phyloP scores from a whole-genome alignment of 2,888 invertebrate species.

The Branchipolynoe longqiensis region DNA sequence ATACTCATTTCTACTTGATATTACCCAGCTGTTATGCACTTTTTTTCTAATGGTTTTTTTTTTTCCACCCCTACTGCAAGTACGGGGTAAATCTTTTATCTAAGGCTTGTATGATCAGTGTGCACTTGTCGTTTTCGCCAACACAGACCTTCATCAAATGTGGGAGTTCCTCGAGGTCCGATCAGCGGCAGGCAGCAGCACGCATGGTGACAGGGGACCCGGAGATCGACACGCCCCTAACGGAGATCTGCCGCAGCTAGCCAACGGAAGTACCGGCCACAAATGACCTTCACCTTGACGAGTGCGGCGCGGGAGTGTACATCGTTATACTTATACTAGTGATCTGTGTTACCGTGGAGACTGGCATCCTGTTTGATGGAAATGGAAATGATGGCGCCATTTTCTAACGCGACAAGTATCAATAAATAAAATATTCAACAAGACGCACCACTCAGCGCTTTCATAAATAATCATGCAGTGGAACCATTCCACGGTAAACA shows the following conservation, averaged over 20 bases:
- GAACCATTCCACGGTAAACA: too few relatives aligned
- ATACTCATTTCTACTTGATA: neutral
- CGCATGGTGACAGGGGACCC: neutral
- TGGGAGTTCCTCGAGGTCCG: constrained; percentile 30
- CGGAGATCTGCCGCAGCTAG: neutral
- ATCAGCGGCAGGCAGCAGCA: neutral
- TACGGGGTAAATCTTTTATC: too few relatives aligned
- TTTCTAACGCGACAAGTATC: too few relatives aligned
- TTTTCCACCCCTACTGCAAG: too few relatives aligned
- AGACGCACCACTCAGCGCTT: too few relatives aligned
- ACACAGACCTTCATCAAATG: constrained; percentile 9
- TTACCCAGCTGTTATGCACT: neutral
- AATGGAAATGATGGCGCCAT: too few relatives aligned
- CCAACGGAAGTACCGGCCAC: constrained; percentile 19
- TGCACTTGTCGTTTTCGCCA: neutral
- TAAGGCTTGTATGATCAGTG: constrained; percentile 35
- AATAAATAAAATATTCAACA: too few relatives aligned
- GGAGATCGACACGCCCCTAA: neutral
- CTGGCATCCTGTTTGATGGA: too few relatives aligned
- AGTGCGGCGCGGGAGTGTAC: too few relatives aligned
- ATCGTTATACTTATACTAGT: too few relatives aligned
- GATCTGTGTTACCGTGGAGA: too few relatives aligned
- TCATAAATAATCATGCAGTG: too few relatives aligned
- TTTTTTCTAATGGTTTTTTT: neutral
- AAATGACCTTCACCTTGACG: constrained; percentile 12